A percentile compares a stretch with the other conserved stretches of the same genome.
phyloP scores from a whole-genome alignment of 2,113 vertebrate species.

The Ia io region DNA sequence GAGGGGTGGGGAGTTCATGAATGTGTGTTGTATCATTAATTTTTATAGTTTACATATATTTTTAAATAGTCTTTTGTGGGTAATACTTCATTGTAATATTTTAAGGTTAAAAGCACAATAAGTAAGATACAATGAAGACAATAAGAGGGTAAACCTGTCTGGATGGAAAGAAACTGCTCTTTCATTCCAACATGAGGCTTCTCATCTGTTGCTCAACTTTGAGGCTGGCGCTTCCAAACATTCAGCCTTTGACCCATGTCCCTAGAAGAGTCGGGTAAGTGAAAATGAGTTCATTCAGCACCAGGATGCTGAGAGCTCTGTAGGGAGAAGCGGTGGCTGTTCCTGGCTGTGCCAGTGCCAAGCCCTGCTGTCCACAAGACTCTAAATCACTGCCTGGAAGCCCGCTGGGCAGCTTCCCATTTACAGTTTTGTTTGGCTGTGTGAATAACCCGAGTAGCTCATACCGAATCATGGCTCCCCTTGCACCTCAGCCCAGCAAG shows the following conservation, averaged over 20 bases:
- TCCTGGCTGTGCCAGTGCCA: background rate
- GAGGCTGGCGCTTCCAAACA: background rate
- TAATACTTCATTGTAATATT: background rate
- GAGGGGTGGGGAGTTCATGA: background rate
- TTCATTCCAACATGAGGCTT: background rate
- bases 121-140: background rate
- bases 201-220: background rate
- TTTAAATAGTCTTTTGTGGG: background rate
- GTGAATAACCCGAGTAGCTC: background rate
- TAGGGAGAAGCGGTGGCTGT: background rate
- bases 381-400: background rate
- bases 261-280: background rate
- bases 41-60: background rate
- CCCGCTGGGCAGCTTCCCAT: background rate
- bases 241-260: background rate
- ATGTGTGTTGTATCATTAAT: background rate
- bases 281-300: constrained; percentile 36
- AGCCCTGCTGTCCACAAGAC: background rate
- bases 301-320: background rate
- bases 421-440: background rate
- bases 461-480: background rate
- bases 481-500: background rate
- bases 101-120: background rate
- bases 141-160: background rate
- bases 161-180: background rate